A percentile compares a stretch with the other conserved stretches of the same genome.
Evolutionary conservation across 1,140 invertebrate species (phyloP).

Genomic region (honey bee (Apis mellifera)): Amel_HAv3.1 CM009931.2:9399001-9399500

Average conservation of each 20-base stretch:
- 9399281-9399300: not conserved
- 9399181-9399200: not conserved
- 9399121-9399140: too few species aligned
- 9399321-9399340: not conserved
- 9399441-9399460: not conserved
- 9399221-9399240: not conserved
- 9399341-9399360: not conserved
- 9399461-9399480: conserved; percentile 8
- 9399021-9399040: too few species aligned
- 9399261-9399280: not conserved
- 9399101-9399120: too few species aligned
- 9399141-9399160: too few species aligned
- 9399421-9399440: not conserved
- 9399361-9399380: not conserved
- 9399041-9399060: too few species aligned
- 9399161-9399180: not conserved
- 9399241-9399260: not conserved
- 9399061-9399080: too few species aligned
- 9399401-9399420: too few species aligned
- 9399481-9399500: conserved; percentile 45
- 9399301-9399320: too few species aligned
- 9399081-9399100: too few species aligned
- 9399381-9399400: too few species aligned
- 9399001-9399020: too few species aligned
- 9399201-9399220: too few species aligned